Conservation (phyloP, 2,113 vertebrate genomes). For the Burhinus oedicnemus region DNA sequence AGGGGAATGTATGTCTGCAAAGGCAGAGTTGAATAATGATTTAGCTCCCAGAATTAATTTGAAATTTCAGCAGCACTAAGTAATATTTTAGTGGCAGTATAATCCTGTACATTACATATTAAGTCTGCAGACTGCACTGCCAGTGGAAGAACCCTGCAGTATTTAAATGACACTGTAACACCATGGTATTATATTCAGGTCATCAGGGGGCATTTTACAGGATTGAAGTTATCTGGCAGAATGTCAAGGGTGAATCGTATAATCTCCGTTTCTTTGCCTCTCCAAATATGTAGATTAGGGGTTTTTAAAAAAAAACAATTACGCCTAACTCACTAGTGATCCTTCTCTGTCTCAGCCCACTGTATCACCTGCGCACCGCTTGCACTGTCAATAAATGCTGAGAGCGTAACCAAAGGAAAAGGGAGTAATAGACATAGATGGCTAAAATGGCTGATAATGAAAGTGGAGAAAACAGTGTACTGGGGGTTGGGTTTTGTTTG, state of each 20-base stretch:
- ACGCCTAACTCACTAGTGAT: not conserved
- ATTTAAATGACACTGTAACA: constrained; percentile 55
- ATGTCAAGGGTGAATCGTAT: constrained; percentile 35
- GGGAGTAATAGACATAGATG: not conserved
- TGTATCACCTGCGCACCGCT: not conserved
- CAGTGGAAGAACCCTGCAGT: constrained; percentile 15
- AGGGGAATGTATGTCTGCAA: constrained; percentile 9
- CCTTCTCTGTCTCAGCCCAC: not conserved
- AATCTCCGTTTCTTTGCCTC: constrained; percentile 50
- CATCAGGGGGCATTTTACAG: constrained; percentile 58
- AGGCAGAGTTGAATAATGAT: constrained; percentile 32
- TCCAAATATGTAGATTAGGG: constrained; percentile 52
- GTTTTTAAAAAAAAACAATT: not conserved
- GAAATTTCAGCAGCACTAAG: constrained; percentile 48
- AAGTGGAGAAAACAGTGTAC: not conserved
- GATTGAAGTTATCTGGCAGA: constrained; percentile 42
- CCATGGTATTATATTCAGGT: constrained; percentile 51
- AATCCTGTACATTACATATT: constrained; percentile 30
- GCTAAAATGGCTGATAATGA: not conserved
- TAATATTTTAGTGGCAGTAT: constrained; percentile 49
- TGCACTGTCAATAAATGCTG: not conserved
- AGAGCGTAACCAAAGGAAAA: not conserved
- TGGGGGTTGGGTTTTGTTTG: not conserved
- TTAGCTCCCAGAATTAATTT: constrained; percentile 58
- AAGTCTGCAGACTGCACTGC: not conserved